These are phyloP conservation scores for Lochmaea crataegi DNA, from an alignment of 2,888 invertebrate species.

Conservation along the genomic window DNA sequence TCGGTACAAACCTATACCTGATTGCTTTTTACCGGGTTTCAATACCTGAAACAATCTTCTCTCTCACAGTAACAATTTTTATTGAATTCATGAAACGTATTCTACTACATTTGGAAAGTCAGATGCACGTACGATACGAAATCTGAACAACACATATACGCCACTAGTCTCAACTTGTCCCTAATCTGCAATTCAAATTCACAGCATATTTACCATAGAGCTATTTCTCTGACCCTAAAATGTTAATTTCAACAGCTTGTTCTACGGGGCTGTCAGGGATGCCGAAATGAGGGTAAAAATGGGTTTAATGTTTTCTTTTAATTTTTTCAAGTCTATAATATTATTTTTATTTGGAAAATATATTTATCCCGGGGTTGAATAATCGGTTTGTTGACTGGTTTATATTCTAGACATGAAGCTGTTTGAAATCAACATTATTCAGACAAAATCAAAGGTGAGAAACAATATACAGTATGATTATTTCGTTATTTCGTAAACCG, in stretches of 20 bases:
- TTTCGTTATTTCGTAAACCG: too few species aligned
- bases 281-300: neutral
- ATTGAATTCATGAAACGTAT: neutral
- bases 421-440: too few species aligned
- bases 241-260: slow-evolving; percentile 16
- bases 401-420: too few species aligned
- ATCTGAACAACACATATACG: neutral
- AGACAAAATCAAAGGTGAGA: too few species aligned
- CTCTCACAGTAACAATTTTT: neutral
- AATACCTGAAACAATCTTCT: neutral
- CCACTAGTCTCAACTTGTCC: slow-evolving; percentile 11
- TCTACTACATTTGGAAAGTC: neutral
- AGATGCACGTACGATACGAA: neutral
- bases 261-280: slow-evolving; percentile 1
- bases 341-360: neutral
- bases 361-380: neutral
- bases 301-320: neutral
- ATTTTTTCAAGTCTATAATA: neutral
- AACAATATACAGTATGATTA: too few species aligned
- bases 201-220: neutral
- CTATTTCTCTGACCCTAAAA: slow-evolving; percentile 18
- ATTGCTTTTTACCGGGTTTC: neutral
- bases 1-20: neutral
- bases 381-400: too few species aligned
- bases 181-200: slow-evolving; percentile 25